These are phyloP conservation scores for Nannoperca australis DNA, from an alignment of 2,797 vertebrate species.

Conservation along the genomic window DNA sequence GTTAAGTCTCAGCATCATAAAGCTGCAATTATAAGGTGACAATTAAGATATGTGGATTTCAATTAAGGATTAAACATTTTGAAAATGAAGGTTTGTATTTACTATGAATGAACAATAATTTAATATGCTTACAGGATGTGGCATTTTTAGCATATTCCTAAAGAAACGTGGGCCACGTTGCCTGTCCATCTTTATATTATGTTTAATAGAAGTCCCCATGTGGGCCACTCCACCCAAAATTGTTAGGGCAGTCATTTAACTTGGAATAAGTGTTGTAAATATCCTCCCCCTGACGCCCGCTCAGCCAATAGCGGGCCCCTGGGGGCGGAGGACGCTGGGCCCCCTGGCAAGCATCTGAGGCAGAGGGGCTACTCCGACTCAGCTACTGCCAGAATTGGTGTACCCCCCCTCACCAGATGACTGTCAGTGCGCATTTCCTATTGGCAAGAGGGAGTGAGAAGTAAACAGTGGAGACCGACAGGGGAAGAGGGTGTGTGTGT, in stretches of 20 bases:
- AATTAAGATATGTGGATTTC: background rate
- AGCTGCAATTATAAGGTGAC: background rate
- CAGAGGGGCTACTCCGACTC: conserved; percentile 65
- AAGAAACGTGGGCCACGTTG: background rate
- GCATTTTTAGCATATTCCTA: background rate
- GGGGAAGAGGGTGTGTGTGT: conserved; percentile 42
- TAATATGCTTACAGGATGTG: background rate
- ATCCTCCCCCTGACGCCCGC: conserved; percentile 53
- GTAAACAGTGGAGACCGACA: conserved; percentile 60
- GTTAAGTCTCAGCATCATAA: background rate
- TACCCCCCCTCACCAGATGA: conserved; percentile 73
- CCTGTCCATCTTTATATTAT: conserved; percentile 14
- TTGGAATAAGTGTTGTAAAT: conserved; percentile 61
- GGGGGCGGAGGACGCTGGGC: conserved; percentile 59
- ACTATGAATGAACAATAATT: background rate
- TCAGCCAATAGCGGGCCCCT: conserved; percentile 79
- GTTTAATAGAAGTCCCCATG: background rate
- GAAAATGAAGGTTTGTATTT: background rate
- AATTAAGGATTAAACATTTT: background rate
- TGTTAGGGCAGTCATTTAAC: conserved; percentile 47
- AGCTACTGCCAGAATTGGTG: conserved; percentile 67
- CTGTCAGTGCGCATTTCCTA: conserved; percentile 79
- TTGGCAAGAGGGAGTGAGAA: conserved; percentile 69
- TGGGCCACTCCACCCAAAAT: conserved; percentile 16
- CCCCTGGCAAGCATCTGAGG: conserved; percentile 55